A percentile compares a stretch with the other conserved stretches of the same genome.
Conservation (phyloP, 2,797 vertebrate genomes). For the Muscicapa striata region DNA sequence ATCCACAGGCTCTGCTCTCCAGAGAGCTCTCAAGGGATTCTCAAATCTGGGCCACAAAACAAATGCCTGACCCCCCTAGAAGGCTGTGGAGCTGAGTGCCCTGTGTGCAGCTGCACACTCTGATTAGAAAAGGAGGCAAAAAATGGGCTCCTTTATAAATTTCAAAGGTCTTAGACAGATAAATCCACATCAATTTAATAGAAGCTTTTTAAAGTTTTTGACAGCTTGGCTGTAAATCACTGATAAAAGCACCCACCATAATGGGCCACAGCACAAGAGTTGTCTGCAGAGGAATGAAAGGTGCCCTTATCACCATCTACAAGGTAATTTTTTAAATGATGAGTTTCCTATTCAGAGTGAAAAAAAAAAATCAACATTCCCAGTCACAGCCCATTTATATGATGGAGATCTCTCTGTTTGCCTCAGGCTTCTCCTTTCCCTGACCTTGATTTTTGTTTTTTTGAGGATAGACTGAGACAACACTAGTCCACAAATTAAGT, state of each 20-base stretch:
- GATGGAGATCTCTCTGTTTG: background rate
- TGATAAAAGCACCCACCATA: constrained; percentile 24
- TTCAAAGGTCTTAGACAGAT: background rate
- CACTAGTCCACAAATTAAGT: background rate
- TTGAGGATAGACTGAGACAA: background rate
- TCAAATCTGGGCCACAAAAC: background rate
- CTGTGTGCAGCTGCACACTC: background rate
- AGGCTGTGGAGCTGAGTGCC: background rate
- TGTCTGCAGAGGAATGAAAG: constrained; percentile 33
- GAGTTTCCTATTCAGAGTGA: background rate
- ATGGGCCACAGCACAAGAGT: background rate
- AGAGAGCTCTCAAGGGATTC: background rate
- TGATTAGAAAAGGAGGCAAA: background rate
- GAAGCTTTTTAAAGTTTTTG: constrained; percentile 39
- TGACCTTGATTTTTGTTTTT: background rate
- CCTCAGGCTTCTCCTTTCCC: background rate
- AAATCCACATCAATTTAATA: constrained; percentile 7
- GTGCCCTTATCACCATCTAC: constrained; percentile 45
- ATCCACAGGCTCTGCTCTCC: background rate
- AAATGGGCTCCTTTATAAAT: background rate
- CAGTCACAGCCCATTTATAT: background rate
- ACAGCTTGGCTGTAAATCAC: constrained; percentile 26
- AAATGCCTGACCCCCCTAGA: background rate
- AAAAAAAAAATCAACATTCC: background rate
- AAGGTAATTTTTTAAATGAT: constrained; percentile 44